Conservation (phyloP, 2,797 vertebrate genomes). For the Staurois parvus region DNA sequence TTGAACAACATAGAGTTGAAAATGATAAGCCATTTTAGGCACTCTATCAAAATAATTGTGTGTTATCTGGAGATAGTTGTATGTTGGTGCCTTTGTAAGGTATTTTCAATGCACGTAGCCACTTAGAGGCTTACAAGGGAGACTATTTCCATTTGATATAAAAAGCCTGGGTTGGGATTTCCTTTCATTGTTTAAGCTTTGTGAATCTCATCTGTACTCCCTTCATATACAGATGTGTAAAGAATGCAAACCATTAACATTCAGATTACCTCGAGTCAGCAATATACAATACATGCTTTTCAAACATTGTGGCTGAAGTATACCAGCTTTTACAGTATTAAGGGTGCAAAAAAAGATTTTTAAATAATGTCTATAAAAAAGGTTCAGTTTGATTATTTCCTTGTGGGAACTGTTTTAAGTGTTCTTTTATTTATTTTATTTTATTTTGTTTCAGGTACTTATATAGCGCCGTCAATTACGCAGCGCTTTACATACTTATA, state of each 20-base stretch:
- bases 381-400: too few species aligned
- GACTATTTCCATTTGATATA: slow-evolving; percentile 66
- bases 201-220: slow-evolving; percentile 68
- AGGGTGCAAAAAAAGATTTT: too few species aligned
- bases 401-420: too few species aligned
- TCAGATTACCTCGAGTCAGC: slow-evolving; percentile 36
- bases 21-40: neutral
- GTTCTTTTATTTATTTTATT: too few species aligned
- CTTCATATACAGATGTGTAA: slow-evolving; percentile 68
- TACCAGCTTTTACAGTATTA: too few species aligned
- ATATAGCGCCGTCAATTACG: too few species aligned
- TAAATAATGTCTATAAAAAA: too few species aligned
- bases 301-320: neutral
- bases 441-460: too few species aligned
- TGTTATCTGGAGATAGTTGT: neutral
- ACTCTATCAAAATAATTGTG: neutral
- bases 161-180: slow-evolving; percentile 77
- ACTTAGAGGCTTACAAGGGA: slow-evolving; percentile 12
- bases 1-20: too few species aligned
- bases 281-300: neutral
- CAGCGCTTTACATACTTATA: too few species aligned
- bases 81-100: neutral
- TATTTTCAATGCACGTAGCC: slow-evolving; percentile 32
- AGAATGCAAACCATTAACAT: slow-evolving; percentile 28
- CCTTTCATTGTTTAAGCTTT: slow-evolving; percentile 85